phyloP scores from a whole-genome alignment of 2,888 invertebrate genomes.

The Elegia similella region DNA sequence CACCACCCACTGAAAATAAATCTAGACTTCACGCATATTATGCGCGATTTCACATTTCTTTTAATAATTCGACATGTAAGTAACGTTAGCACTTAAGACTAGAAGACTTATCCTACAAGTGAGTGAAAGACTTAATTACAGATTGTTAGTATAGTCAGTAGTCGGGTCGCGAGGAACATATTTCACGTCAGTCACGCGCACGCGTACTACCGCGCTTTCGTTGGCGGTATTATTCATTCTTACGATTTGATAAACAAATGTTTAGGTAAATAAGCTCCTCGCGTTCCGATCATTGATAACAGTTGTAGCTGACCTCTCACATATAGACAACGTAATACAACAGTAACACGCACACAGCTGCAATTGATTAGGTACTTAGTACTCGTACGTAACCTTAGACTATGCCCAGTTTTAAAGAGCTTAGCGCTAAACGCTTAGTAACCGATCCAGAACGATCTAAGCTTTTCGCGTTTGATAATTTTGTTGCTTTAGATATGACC shows the following conservation, averaged over 20 bases:
- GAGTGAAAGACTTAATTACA: conserved; percentile 9
- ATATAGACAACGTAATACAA: background rate
- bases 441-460: background rate
- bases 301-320: no score
- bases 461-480: no score
- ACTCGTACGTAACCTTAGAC: conserved; percentile 10
- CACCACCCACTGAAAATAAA: no score
- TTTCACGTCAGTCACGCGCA: no score
- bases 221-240: no score
- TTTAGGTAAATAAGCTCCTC: no score
- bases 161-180: background rate
- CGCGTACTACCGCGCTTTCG: no score
- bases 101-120: conserved; percentile 5
- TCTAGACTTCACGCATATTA: no score
- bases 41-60: background rate
- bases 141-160: background rate
- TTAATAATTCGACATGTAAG: background rate
- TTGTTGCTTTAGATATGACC: no score
- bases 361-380: conserved; percentile 14
- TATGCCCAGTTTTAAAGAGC: background rate
- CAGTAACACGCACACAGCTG: conserved; percentile 30
- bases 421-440: background rate
- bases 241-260: no score
- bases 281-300: no score
- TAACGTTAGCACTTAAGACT: conserved; percentile 1